Base-by-base conservation (phyloP, 2,888 invertebrate genomes). In the Cheilosia soror region DNA sequence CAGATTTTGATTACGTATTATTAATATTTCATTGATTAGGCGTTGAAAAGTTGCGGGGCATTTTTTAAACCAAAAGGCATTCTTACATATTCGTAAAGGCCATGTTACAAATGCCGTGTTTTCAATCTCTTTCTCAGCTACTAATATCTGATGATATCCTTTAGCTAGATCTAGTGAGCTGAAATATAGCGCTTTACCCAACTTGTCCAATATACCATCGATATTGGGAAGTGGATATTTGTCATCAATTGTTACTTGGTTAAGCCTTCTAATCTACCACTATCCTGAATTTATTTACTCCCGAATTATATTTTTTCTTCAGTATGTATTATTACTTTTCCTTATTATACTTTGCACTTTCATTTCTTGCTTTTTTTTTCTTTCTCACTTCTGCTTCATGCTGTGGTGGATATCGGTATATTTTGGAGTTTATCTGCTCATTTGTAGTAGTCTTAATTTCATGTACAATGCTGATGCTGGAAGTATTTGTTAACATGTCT, bases 41-140 rank as follows among this genome's bases (percentile, higher is more conserved):
- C 40, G 9, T 42, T 11, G 62, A 55, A 55, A 33, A 60, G n/a
- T 58, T 49, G 55, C 6, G 68, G 69, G 9, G 85, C 85, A 44
- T 81, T 80, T 25, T 77, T 80, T 9, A 71, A 66, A 0, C 76
- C 69, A 20, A 84, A 85, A 20, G 81, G 76, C 85, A 83, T 87
- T 25, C 83, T 53, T 2, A 80, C 51, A 80, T 68, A 87, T 69
- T 87, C 82, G 66, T 78, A 87, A 2, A 20, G 20, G 20, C 37
- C 51, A 11, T 27, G 51, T 27, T 7, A 51, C 51, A 51, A 71
- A 69, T 33, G 85, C 85, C 4, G 79, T 86, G 75, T 87, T 86
- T 71, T 85, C 76, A 37, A 87, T 80, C 62, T 86, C 82, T 20
- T 82, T 27, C 37, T 73, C 66, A n/a, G 49, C 77, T 15, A 75